Conservation (phyloP, 2,113 vertebrate species). For the Potamarius usumacintae region DNA sequence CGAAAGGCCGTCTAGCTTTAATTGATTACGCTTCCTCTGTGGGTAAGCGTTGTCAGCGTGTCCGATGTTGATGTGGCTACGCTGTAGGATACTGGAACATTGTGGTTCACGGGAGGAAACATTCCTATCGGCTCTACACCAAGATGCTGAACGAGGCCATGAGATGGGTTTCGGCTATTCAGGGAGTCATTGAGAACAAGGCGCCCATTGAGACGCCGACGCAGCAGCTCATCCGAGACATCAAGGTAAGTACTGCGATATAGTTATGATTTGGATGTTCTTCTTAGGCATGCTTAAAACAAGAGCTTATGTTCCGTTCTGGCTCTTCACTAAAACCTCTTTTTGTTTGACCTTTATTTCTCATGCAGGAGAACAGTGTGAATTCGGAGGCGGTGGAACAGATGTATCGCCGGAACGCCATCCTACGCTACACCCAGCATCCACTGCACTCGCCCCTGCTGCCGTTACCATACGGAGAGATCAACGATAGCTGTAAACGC, state of each 20-base stretch:
- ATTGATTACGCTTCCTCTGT: not conserved
- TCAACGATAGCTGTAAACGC: constrained; percentile 78
- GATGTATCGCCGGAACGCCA: constrained; percentile 88
- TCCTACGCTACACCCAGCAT: constrained; percentile 89
- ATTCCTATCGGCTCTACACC: constrained; percentile 85
- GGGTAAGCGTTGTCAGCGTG: not conserved
- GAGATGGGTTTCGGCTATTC: constrained; percentile 87
- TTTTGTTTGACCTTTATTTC: not conserved
- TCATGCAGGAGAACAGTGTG: constrained; percentile 81
- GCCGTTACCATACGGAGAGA: constrained; percentile 85
- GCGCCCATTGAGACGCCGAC: constrained; percentile 90
- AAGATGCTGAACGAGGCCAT: constrained; percentile 89
- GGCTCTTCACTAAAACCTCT: not conserved
- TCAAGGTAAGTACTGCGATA: constrained; percentile 74
- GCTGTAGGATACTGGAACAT: constrained; percentile 88
- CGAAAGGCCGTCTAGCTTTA: too few relatives aligned
- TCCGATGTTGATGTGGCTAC: not conserved
- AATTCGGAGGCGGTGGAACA: constrained; percentile 88
- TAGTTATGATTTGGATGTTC: not conserved
- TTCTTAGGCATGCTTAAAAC: not conserved
- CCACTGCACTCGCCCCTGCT: constrained; percentile 87
- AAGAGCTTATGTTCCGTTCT: too few relatives aligned
- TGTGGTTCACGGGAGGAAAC: constrained; percentile 85
- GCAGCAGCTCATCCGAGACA: constrained; percentile 89
- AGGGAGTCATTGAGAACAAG: constrained; percentile 90